Base-by-base conservation (phyloP, 2,113 vertebrate species). In the Ameiurus melas region DNA sequence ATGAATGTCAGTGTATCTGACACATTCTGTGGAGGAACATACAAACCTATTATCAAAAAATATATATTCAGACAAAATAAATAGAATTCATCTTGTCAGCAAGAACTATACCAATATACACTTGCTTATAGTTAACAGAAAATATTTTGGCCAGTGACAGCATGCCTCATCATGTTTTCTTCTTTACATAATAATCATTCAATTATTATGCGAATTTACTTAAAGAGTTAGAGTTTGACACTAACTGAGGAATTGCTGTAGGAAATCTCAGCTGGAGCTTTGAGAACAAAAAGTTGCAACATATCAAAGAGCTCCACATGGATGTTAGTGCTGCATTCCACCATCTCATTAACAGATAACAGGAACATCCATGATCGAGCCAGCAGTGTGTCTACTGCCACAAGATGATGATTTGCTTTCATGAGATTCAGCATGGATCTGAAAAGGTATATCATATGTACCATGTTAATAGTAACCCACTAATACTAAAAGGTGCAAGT, bases 291-390 rank as follows among this genome's bases (percentile, higher is more conserved):
- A 68, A 95, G 90, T 8, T 91, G 78, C 17, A 98, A 95, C 4
- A 92, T 66, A 81, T 95, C 95, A 12, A 96, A 64, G 5, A 97
- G 90, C 3, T 94, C 91, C 12, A 87, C 22, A 0, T 93, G 91
- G 14, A 94, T 66, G 0, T 22, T 66, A 0, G 0, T 8, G 4
- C 94, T 70, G 88, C 93, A 96, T 5, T 94, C 92, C n/a, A 82
- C 16, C 88, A 98, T 89, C 1, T 78, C 83, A 0, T 71, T 20
- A 7, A 96, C 9, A 30, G 95, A 91, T 75, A 98, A 86, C 89
- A 97, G 85, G 75, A 79, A 96, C 85, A 97, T 92, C 95, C 96
- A 98, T 22, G 97, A 97, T 4, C 94, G 95, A 90, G 95, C 84
- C 66, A 96, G 92, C 22, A 92, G 75, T 17, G 1, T 2, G 5